A percentile compares a stretch with the other conserved stretches of the same genome.
Evolutionary conservation across 2,888 invertebrate genomes (phyloP).

Genomic region (Melanostoma scalare): DNA sequence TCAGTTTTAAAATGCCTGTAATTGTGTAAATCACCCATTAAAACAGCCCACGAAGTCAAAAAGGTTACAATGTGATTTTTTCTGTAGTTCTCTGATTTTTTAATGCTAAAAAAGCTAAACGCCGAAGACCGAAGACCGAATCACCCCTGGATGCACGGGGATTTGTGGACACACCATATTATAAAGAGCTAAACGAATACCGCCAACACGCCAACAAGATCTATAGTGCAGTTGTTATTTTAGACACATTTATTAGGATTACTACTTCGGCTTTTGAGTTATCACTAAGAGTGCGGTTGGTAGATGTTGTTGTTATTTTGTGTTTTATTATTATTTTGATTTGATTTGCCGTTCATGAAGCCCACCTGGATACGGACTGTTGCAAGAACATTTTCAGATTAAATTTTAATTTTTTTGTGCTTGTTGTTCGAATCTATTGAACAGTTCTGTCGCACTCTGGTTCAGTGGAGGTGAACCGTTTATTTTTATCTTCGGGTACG

Average conservation of each 20-base stretch:
- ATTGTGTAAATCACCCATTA: constrained; percentile 64
- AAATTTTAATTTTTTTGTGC: constrained; percentile 17
- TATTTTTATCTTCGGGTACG: constrained; percentile 51
- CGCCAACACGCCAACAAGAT: constrained; percentile 65
- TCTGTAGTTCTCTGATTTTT: constrained; percentile 15
- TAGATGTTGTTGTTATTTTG: constrained; percentile 18
- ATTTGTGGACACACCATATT: constrained; percentile 37
- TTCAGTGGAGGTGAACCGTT: constrained; percentile 66
- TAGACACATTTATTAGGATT: constrained; percentile 71
- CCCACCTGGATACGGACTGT: constrained; percentile 61
- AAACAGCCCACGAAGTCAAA: constrained; percentile 53
- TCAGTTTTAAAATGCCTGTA: constrained; percentile 61
- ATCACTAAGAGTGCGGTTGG: constrained; percentile 46
- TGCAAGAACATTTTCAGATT: constrained; percentile 12
- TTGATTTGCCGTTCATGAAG: constrained; percentile 67
- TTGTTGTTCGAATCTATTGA: constrained; percentile 41
- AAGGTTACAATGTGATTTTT: constrained; percentile 39
- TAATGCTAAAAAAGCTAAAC: neutral
- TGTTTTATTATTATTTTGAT: constrained; percentile 71
- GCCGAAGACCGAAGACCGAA: neutral
- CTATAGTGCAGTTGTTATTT: constrained; percentile 53
- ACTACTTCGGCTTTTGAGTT: constrained; percentile 61
- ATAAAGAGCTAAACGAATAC: constrained; percentile 32
- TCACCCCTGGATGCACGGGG: constrained; percentile 3
- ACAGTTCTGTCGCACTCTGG: constrained; percentile 50